phyloP scores from a whole-genome alignment of 37 sponge, comb jelly and placozoan genomes.

The Beroe forskalii region DNA sequence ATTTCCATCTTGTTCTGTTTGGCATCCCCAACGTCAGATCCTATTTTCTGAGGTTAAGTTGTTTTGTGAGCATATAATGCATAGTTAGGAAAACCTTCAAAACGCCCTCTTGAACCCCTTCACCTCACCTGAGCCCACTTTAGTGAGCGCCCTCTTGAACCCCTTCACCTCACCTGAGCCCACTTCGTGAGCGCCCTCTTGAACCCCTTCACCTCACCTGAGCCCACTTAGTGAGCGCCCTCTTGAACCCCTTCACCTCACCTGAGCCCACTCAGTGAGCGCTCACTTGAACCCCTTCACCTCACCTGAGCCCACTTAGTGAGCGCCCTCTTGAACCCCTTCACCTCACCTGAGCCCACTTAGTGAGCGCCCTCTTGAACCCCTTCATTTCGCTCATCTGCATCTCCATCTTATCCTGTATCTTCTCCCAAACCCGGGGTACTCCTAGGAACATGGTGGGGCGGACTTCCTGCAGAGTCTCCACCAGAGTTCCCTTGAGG shows the following conservation, averaged over 20 bases:
- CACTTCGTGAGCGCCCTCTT: slow-evolving; percentile 64
- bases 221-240: slow-evolving; percentile 59
- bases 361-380: slow-evolving; percentile 60
- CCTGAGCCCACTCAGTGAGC: slow-evolving; percentile 59
- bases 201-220: slow-evolving; percentile 62
- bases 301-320: too few species aligned
- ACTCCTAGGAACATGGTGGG: slow-evolving; percentile 93
- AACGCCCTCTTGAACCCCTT: slow-evolving; percentile 54
- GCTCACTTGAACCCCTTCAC: slow-evolving; percentile 54
- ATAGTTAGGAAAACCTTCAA: background rate
- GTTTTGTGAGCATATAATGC: too few species aligned
- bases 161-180: slow-evolving; percentile 49
- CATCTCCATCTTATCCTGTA: slow-evolving; percentile 76
- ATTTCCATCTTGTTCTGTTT: slow-evolving; percentile 69
- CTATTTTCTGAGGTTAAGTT: slow-evolving; percentile 38
- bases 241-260: slow-evolving; percentile 63
- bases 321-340: slow-evolving; percentile 57
- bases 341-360: slow-evolving; percentile 63
- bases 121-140: slow-evolving; percentile 66
- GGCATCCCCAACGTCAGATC: slow-evolving; percentile 43
- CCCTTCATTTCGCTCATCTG: slow-evolving; percentile 65
- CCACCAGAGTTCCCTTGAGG: slow-evolving; percentile 82
- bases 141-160: slow-evolving; percentile 61
- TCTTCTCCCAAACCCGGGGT: slow-evolving; percentile 97
- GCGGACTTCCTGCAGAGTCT: slow-evolving; percentile 88